Evolutionary conservation across 2,797 vertebrate species (phyloP).

Genomic region (Sebastes vulpes): DNA sequence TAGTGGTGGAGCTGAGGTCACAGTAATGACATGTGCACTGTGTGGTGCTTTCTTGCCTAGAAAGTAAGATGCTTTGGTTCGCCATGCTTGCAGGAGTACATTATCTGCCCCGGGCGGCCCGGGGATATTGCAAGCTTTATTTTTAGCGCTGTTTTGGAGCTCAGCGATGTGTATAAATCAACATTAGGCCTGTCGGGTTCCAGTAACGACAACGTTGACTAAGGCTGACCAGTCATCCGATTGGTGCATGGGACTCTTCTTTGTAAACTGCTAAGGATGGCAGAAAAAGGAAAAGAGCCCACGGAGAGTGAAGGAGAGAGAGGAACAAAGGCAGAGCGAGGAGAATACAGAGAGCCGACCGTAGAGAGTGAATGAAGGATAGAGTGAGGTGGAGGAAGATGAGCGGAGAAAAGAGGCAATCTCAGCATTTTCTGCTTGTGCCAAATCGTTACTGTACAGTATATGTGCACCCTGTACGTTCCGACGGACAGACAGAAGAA

Average conservation of each 20-base stretch:
- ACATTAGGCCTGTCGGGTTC: constrained; percentile 76
- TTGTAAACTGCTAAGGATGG: constrained; percentile 76
- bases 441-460: constrained; percentile 56
- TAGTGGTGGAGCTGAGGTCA: constrained; percentile 41
- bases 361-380: constrained; percentile 64
- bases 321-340: constrained; percentile 52
- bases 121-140: constrained; percentile 78
- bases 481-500: constrained; percentile 55
- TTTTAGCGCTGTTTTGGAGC: constrained; percentile 82
- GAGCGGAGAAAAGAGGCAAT: constrained; percentile 47
- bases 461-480: constrained; percentile 29
- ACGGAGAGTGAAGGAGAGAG: constrained; percentile 44
- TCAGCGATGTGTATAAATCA: constrained; percentile 84
- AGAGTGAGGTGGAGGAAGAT: constrained; percentile 50
- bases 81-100: constrained; percentile 61
- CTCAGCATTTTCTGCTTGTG: constrained; percentile 73
- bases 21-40: constrained; percentile 13
- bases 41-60: constrained; percentile 26
- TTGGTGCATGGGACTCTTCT: constrained; percentile 68
- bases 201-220: constrained; percentile 79
- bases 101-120: constrained; percentile 67
- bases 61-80: constrained; percentile 57
- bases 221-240: constrained; percentile 77
- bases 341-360: constrained; percentile 20
- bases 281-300: constrained; percentile 70